Evolutionary conservation across 2,113 vertebrate genomes (phyloP).

Genomic region (Petromus typicus): DNA sequence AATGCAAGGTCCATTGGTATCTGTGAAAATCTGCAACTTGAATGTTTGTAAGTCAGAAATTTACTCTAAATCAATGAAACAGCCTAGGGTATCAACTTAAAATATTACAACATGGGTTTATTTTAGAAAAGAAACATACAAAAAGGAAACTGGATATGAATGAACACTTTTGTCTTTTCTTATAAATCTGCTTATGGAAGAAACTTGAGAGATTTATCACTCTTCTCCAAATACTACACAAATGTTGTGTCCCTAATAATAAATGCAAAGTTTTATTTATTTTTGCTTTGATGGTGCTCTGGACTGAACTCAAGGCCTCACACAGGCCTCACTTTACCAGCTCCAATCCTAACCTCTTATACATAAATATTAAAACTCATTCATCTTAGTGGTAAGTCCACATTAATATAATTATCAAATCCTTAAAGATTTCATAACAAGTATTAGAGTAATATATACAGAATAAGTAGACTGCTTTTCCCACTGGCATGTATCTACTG

Average conservation of each 20-base stretch:
- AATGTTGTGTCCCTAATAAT: constrained; percentile 27
- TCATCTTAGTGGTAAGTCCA: constrained; percentile 37
- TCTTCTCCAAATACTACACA: neutral
- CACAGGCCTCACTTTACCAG: neutral
- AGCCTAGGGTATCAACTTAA: constrained; percentile 16
- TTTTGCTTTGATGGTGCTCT: neutral
- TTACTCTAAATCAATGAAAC: neutral
- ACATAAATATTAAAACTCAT: constrained; percentile 39
- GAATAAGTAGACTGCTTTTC: neutral
- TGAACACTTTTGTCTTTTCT: constrained; percentile 27
- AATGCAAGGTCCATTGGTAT: neutral
- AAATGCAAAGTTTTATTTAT: neutral
- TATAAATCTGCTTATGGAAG: neutral
- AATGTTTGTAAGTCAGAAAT: neutral
- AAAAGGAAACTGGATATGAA: neutral
- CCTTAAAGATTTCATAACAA: constrained; percentile 17
- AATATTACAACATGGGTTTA: constrained; percentile 25
- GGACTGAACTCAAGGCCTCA: neutral
- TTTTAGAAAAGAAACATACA: constrained; percentile 25
- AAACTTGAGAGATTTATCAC: constrained; percentile 26
- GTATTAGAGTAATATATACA: neutral
- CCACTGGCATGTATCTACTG: neutral
- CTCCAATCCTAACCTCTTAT: neutral
- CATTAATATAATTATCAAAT: neutral
- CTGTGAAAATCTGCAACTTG: neutral